A percentile compares a stretch with the other conserved stretches of the same genome.
These are phyloP conservation scores for Rhynchophorus ferrugineus DNA, from an alignment of 1,140 invertebrate genomes.

Conservation along the genomic window DNA sequence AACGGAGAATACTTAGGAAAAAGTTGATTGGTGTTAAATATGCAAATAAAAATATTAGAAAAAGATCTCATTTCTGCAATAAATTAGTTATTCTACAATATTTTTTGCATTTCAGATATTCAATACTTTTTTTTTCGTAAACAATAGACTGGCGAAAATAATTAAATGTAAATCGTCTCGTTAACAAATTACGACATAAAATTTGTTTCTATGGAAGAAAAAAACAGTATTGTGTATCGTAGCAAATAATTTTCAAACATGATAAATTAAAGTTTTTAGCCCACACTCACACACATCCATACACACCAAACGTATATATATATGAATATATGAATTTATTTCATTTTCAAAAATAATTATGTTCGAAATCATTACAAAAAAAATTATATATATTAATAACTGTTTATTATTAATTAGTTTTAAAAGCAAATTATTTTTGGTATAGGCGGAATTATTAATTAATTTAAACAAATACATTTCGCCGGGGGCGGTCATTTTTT, in stretches of 20 bases:
- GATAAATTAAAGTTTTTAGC: background rate
- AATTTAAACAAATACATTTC: background rate
- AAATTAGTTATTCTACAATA: too few relatives aligned
- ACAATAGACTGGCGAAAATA: too few relatives aligned
- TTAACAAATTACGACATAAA: background rate
- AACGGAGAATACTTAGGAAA: too few relatives aligned
- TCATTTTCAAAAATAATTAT: background rate
- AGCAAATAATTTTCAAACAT: background rate
- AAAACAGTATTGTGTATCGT: background rate
- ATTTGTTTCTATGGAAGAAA: background rate
- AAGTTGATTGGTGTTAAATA: too few relatives aligned
- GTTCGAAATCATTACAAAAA: background rate
- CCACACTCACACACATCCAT: background rate
- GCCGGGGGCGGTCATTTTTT: background rate
- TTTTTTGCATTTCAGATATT: too few relatives aligned
- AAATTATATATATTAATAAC: slow-evolving; percentile 1
- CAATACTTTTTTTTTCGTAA: too few relatives aligned
- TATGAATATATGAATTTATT: too few relatives aligned
- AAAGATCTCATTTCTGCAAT: too few relatives aligned
- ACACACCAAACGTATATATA: too few relatives aligned
- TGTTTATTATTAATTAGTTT: slow-evolving; percentile 4
- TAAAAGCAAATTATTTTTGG: slow-evolving; percentile 2
- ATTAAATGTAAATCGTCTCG: background rate
- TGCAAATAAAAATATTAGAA: too few relatives aligned
- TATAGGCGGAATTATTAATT: background rate